Percentiles rank a stretch among this genome's conserved stretches.
Evolutionary conservation across 2,888 invertebrate genomes (phyloP).

Genomic region (Myopa testacea): DNA sequence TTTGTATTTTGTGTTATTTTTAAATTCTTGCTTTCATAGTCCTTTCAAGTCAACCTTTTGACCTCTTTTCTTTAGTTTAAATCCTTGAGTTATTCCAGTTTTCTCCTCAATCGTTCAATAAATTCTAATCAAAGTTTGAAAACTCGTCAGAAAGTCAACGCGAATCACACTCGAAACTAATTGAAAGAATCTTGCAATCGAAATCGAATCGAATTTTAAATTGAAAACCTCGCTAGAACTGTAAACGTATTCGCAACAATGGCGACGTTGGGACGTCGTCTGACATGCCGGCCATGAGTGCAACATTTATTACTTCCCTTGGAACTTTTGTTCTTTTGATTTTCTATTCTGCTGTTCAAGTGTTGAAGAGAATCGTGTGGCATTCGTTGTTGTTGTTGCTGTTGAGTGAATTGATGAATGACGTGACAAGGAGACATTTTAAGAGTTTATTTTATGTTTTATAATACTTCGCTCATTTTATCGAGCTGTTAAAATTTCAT

Average conservation of each 20-base stretch:
- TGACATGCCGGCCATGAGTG: not conserved
- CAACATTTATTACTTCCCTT: not conserved
- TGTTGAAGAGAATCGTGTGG: not conserved
- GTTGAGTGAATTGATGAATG: not conserved
- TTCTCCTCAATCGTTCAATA: not conserved
- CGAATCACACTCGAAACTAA: conserved; percentile 25
- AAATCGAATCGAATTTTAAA: conserved; percentile 25
- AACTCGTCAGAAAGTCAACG: conserved; percentile 11
- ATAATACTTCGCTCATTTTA: too few relatives aligned
- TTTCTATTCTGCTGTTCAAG: not conserved
- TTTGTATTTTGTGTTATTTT: not conserved
- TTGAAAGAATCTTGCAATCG: conserved; percentile 20
- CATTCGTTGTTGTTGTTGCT: not conserved
- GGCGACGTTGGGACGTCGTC: not conserved
- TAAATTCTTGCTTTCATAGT: not conserved
- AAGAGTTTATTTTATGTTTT: conserved; percentile 1
- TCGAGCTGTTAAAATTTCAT: not conserved
- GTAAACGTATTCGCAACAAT: conserved; percentile 9
- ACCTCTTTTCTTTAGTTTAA: not conserved
- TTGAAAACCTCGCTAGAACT: not conserved
- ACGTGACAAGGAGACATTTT: conserved; percentile 27
- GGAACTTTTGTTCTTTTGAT: not conserved
- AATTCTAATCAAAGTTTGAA: conserved; percentile 25
- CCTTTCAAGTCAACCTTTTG: not conserved
- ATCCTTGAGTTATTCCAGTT: not conserved